Conservation (phyloP, 2,797 vertebrate genomes). For the Syndactyla subalaris region DNA sequence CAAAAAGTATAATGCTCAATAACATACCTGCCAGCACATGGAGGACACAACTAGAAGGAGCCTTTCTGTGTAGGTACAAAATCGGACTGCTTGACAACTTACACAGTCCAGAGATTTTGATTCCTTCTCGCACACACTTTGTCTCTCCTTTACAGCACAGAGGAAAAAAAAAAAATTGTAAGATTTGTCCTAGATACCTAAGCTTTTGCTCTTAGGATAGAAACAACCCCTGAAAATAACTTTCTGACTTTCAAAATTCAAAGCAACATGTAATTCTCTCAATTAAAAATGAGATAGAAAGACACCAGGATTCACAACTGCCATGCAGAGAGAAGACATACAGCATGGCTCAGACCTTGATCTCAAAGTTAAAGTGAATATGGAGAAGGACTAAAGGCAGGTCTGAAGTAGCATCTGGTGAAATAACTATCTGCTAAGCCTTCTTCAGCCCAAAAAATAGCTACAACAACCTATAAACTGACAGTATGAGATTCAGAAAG, state of each 20-base stretch:
- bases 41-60: conserved; percentile 79
- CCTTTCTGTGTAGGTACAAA: conserved; percentile 80
- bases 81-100: conserved; percentile 74
- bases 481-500: background rate
- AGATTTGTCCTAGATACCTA: background rate
- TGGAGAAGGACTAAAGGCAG: background rate
- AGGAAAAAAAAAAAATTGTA: background rate
- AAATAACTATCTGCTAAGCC: background rate
- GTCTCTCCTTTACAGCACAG: conserved; percentile 71
- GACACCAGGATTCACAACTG: background rate
- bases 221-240: background rate
- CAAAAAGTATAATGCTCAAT: background rate
- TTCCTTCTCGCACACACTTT: conserved; percentile 76
- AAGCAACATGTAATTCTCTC: background rate
- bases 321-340: background rate
- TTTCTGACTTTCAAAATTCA: background rate
- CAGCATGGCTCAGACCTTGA: background rate
- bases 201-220: background rate
- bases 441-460: background rate
- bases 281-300: background rate
- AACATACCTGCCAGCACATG: conserved; percentile 79
- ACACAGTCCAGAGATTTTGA: conserved; percentile 68
- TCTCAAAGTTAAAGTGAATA: background rate
- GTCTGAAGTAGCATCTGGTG: background rate
- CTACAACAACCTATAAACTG: background rate